Conservation (phyloP, 2,888 invertebrate species). For the Drosophila infuscata region DNA sequence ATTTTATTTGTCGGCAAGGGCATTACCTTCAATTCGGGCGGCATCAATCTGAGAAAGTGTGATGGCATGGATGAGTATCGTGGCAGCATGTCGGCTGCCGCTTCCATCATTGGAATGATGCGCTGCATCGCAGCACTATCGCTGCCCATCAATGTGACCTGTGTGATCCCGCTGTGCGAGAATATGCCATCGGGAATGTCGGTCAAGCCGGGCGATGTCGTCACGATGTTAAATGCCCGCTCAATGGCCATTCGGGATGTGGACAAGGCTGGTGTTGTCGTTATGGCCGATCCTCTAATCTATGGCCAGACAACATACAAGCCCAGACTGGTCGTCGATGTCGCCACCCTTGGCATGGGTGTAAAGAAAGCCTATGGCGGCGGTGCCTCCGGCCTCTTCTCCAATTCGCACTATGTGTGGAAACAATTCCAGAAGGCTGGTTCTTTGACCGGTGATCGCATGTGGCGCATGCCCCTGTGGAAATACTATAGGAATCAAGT, state of each 20-base stretch:
- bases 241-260: slow-evolving; percentile 85
- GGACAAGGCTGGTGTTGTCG: slow-evolving; percentile 92
- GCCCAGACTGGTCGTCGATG: slow-evolving; percentile 86
- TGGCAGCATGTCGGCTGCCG: slow-evolving; percentile 88
- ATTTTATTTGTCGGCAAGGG: slow-evolving; percentile 87
- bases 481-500: slow-evolving; percentile 81
- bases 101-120: slow-evolving; percentile 86
- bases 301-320: slow-evolving; percentile 89
- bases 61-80: slow-evolving; percentile 83
- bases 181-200: slow-evolving; percentile 87
- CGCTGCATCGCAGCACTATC: slow-evolving; percentile 86
- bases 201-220: slow-evolving; percentile 86
- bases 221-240: slow-evolving; percentile 86
- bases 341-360: slow-evolving; percentile 86
- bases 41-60: slow-evolving; percentile 76
- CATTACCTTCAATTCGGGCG: slow-evolving; percentile 86
- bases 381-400: slow-evolving; percentile 87
- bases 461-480: slow-evolving; percentile 88
- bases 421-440: slow-evolving; percentile 86
- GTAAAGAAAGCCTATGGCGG: slow-evolving; percentile 86
- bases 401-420: slow-evolving; percentile 86
- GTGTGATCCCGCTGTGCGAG: slow-evolving; percentile 85
- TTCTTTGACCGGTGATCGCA: slow-evolving; percentile 87
- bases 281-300: slow-evolving; percentile 92
- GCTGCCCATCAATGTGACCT: slow-evolving; percentile 86